Evolutionary conservation across 2,797 vertebrate species (phyloP), one percentile per base, ranked within the genome.

Genomic region (Schizopygopsis malacanthus): DNA sequence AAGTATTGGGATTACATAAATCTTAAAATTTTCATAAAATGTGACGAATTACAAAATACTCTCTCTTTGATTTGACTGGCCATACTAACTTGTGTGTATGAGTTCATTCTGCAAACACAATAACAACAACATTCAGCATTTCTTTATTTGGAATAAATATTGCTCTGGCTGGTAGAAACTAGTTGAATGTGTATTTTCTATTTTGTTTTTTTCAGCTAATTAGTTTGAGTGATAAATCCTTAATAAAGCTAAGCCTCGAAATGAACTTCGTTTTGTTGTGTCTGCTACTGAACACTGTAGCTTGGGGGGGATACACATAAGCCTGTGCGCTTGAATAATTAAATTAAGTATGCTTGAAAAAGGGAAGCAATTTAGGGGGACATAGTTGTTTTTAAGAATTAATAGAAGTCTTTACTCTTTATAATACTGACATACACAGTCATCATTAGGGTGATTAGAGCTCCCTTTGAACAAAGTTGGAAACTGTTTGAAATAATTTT

Each of bases 311-410:
- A 61, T 22, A 65, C 56, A 65, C 15, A 65, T 15, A 63, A 0
- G 41, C 59, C 5, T 45, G n/a, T 28, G 59, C 15, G 4, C 77
- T 65, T 80, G 9, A 65, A 80, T 65, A 65, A 80, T 80, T 67
- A 15, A 67, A 67, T 33, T 79, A 16, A 33, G 59, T 47, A 63
- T 79, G 59, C 41, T 50, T 65, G 43, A 65, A 80, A 65, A 50
- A 47, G 16, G 41, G 41, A 33, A 33, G 25, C n/a, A 67, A 80
- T 67, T 67, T 80, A 67, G 43, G 10, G 28, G 43, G 28, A 37
- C 79, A 50, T 45, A 76, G 41, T 50, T 45, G 59, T 50, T 12
- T 4, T 67, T 65, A 80, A 80, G 16, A 80, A 80, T 80, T 67
- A 37, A 80, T 79, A 78, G 20, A 61, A 43, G 20, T 22, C 50